Evolutionary conservation across 2,797 vertebrate species (phyloP).

Genomic region (Eidolon dupreanum): DNA sequence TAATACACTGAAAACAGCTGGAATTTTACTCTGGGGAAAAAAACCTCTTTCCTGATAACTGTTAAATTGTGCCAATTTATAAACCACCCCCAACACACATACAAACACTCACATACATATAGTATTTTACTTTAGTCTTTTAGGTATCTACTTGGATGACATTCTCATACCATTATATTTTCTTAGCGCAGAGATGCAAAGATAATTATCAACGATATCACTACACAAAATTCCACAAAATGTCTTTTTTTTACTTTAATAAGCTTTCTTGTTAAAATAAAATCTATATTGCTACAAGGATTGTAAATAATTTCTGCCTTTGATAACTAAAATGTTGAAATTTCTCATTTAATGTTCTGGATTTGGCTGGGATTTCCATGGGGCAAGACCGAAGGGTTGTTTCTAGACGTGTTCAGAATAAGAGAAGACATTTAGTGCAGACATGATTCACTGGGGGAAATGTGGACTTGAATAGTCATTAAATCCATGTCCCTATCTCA

Average conservation of each 20-base stretch:
- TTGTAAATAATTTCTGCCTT: slow-evolving; percentile 28
- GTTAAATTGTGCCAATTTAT: not conserved
- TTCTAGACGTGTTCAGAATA: not conserved
- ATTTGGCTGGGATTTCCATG: not conserved
- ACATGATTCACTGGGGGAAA: not conserved
- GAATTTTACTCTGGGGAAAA: not conserved
- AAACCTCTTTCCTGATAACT: not conserved
- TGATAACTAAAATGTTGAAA: not conserved
- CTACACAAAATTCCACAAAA: not conserved
- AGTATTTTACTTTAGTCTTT: slow-evolving; percentile 9
- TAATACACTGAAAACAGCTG: not conserved
- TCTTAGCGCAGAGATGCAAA: not conserved
- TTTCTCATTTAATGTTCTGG: not conserved
- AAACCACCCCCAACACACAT: not conserved
- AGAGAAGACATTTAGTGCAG: not conserved
- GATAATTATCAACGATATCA: not conserved
- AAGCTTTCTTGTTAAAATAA: not conserved
- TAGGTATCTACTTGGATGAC: not conserved
- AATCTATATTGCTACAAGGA: not conserved
- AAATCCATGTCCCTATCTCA: not conserved
- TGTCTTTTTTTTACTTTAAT: not conserved
- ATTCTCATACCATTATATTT: not conserved
- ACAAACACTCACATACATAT: not conserved
- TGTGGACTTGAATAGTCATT: not conserved
- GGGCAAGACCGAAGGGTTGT: not conserved